phyloP scores from a whole-genome alignment of 2,113 vertebrate species.

The Elaphurus davidianus region DNA sequence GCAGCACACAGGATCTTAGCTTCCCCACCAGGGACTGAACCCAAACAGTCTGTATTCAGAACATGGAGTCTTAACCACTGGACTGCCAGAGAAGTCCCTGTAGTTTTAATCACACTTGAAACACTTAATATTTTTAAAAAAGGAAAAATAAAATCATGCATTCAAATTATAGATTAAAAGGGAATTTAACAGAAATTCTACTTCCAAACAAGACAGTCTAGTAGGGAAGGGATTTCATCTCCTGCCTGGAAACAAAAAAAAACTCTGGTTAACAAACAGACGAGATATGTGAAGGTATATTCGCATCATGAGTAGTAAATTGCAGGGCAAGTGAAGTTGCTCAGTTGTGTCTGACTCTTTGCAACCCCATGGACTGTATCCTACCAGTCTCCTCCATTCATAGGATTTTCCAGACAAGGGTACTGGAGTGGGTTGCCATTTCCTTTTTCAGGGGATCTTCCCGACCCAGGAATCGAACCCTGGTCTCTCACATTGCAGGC shows the following conservation, averaged over 20 bases:
- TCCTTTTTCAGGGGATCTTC: too few species aligned
- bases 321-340: neutral
- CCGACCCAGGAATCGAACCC: too few species aligned
- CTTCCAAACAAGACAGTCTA: neutral
- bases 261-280: neutral
- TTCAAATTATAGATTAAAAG: neutral
- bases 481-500: too few species aligned
- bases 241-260: neutral
- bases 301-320: neutral
- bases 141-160: neutral
- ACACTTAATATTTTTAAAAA: neutral
- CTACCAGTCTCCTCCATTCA: too few species aligned
- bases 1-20: neutral
- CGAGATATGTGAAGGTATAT: neutral
- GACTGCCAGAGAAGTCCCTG: neutral
- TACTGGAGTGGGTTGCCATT: too few species aligned
- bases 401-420: too few species aligned
- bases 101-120: neutral
- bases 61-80: neutral
- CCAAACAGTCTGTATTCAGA: neutral
- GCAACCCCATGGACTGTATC: too few species aligned
- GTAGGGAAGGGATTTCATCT: neutral
- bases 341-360: too few species aligned
- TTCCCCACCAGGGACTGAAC: neutral
- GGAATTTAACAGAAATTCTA: neutral